phyloP scores from a whole-genome alignment of 2,113 vertebrate species.

The Rattus rattus region DNA sequence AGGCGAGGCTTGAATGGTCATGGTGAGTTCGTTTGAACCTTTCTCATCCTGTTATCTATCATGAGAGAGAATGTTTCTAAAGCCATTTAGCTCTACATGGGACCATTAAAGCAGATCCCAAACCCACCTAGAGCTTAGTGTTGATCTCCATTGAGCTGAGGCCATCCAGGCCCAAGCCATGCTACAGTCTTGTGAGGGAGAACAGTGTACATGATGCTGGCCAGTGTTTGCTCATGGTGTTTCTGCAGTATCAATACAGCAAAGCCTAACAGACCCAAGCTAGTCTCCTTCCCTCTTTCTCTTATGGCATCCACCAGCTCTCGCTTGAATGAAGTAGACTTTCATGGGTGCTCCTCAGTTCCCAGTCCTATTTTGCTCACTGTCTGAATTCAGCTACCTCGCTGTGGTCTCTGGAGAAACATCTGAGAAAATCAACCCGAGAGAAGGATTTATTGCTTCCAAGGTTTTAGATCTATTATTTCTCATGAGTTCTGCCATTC shows the following conservation, averaged over 20 bases:
- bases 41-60: not conserved
- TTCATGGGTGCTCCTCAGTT: not conserved
- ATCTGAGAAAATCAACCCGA: not conserved
- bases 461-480: not conserved
- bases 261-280: not conserved
- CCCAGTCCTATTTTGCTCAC: not conserved
- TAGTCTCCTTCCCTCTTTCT: not conserved
- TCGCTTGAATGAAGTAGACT: not conserved
- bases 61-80: not conserved
- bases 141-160: not conserved
- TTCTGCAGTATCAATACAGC: not conserved
- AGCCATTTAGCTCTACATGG: not conserved
- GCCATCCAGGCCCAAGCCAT: not conserved
- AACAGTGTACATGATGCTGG: not conserved
- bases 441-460: not conserved
- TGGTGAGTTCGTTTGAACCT: conserved; percentile 10
- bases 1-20: not conserved
- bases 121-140: not conserved
- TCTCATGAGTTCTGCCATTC: not conserved
- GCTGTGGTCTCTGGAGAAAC: not conserved
- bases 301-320: not conserved
- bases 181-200: not conserved
- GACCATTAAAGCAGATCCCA: not conserved
- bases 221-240: not conserved
- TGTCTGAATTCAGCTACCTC: not conserved